Evolutionary conservation across 2,797 vertebrate genomes (phyloP).

Genomic region (Cottoperca gobio): DNA sequence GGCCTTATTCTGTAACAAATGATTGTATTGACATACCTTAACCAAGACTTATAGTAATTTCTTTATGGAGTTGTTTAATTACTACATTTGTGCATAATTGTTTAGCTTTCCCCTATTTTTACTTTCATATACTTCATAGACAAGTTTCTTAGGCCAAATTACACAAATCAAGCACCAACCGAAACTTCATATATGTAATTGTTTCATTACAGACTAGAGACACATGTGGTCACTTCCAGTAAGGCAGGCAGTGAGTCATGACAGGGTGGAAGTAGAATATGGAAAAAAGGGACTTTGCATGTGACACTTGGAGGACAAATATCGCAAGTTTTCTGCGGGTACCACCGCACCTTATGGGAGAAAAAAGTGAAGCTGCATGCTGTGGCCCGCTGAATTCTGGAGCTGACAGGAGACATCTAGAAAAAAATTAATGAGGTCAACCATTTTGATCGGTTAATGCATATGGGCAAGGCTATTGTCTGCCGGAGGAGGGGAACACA

Average conservation of each 20-base stretch:
- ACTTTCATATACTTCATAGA: not conserved
- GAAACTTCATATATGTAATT: constrained; percentile 3
- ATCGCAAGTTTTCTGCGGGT: constrained; percentile 25
- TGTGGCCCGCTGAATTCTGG: constrained; percentile 58
- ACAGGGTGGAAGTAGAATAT: constrained; percentile 28
- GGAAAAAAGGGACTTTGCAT: constrained; percentile 34
- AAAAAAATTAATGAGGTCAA: constrained; percentile 88
- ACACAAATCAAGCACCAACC: not conserved
- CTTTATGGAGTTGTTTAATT: not conserved
- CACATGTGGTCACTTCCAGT: constrained; percentile 5
- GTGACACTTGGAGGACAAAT: constrained; percentile 43
- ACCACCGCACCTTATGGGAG: constrained; percentile 34
- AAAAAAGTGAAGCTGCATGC: constrained; percentile 48
- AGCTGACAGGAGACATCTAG: constrained; percentile 85
- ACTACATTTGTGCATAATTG: not conserved
- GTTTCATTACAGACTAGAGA: constrained; percentile 14
- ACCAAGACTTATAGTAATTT: not conserved
- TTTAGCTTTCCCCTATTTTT: not conserved
- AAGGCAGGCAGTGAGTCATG: constrained; percentile 51
- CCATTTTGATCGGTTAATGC: constrained; percentile 83
- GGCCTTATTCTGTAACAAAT: not conserved
- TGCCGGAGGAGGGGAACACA: constrained; percentile 76
- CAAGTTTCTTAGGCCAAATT: constrained; percentile 18
- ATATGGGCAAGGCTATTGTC: constrained; percentile 80
- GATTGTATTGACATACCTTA: not conserved